Base-by-base conservation (phyloP, 2,797 vertebrate species). In the Chelonia mydas region DNA sequence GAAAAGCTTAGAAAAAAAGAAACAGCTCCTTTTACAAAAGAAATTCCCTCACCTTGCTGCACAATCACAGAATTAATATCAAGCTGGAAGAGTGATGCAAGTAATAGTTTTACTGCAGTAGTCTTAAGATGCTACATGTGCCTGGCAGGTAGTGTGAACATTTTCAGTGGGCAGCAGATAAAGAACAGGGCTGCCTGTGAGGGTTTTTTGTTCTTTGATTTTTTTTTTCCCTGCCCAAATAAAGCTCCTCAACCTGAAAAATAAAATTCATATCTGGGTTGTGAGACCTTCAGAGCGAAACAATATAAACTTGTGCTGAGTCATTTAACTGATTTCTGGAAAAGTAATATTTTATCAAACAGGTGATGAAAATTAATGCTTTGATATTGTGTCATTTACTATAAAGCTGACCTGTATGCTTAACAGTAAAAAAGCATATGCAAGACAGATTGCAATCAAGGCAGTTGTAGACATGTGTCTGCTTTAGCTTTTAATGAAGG, bases 41-140 rank as follows among this genome's bases (percentile, higher is more conserved):
- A 98, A 93, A 94, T 99, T 99, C 95, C 98, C 99, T 88, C 96
- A 98, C 1, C 91, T 98, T 91, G 98, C 98, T 77, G 16, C 65
- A 41, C 93, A 96, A 28, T 91, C 95, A 74, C 87, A 83, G 68
- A 94, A 86, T 80, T 93, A 97, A 89, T 85, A 72, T 61, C 9
- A 0, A 2, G 27, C 55, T 68, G 47, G 21, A 86, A 72, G 68
- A 59, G 6, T 1, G 1, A 79, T 57, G 61, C 50, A 84, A 90
- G n/a, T 53, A 47, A 16, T 1, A 84, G 53, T 5, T 83, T 1
- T 0, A 59, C 25, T 78, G 6, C 57, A 49, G 6, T 55, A 41
- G n/a, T 45, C 47, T 23, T 33, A 79, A 61, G 13, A 28, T 41
- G 45, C 37, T 55, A 28, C 86, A 15, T 78, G 61, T 80, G 57